Percentiles rank a stretch among this genome's conserved stretches.
phyloP scores from a whole-genome alignment of 1,140 invertebrate genomes.

The Babylonia areolata region DNA sequence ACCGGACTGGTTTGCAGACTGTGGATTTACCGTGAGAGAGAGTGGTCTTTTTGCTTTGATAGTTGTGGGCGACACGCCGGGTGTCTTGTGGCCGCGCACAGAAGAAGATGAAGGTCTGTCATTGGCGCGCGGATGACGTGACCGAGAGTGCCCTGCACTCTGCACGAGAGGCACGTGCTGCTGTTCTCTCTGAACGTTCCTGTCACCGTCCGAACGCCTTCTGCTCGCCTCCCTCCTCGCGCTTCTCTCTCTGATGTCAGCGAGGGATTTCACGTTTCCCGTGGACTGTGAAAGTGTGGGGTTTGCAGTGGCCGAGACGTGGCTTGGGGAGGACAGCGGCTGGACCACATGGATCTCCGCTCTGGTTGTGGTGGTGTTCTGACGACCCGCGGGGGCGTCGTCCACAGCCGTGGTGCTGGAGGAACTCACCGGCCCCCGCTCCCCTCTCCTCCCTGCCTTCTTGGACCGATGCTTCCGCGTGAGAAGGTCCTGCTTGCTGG shows the following conservation, averaged over 20 bases:
- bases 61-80: constrained; percentile 54
- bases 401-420: constrained; percentile 28
- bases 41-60: constrained; percentile 61
- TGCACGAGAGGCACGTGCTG: neutral
- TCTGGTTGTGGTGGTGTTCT: constrained; percentile 9
- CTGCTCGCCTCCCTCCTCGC: neutral
- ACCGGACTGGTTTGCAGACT: too few relatives aligned
- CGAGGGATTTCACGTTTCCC: neutral
- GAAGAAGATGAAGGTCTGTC: constrained; percentile 42
- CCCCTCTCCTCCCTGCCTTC: neutral
- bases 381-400: constrained; percentile 25
- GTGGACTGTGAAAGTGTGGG: too few relatives aligned
- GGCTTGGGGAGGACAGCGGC: neutral
- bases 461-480: constrained; percentile 53
- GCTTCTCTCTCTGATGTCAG: neutral
- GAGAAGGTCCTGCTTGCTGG: too few relatives aligned
- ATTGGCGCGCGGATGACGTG: constrained; percentile 28
- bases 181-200: neutral
- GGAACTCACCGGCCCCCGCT: constrained; percentile 51
- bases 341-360: neutral
- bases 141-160: neutral
- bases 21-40: constrained; percentile 65
- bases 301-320: too few relatives aligned
- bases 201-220: neutral
- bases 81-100: constrained; percentile 63